phyloP scores from a whole-genome alignment of 2,113 vertebrate species.

The Syrmaticus mikado region DNA sequence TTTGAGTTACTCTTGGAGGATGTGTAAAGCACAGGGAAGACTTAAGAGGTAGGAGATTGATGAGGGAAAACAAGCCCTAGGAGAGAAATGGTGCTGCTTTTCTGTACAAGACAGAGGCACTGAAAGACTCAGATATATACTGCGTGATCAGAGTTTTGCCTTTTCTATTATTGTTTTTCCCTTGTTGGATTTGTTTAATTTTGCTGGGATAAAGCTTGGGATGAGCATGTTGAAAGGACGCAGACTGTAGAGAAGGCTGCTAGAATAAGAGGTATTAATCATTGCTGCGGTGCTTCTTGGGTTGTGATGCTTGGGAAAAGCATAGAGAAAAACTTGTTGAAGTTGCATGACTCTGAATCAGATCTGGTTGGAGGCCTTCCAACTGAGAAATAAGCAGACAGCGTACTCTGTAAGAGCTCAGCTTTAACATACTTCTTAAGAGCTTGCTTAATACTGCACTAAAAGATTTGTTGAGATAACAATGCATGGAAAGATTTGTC shows the following conservation, averaged over 20 bases:
- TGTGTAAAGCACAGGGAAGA: background rate
- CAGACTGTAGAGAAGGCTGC: background rate
- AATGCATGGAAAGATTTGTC: background rate
- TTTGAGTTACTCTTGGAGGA: background rate
- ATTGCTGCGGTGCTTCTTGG: background rate
- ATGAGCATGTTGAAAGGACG: background rate
- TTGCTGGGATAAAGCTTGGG: background rate
- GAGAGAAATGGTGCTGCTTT: background rate
- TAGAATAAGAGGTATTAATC: background rate
- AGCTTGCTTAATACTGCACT: constrained; percentile 19
- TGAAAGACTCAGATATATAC: background rate
- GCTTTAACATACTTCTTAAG: background rate
- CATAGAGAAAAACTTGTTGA: background rate
- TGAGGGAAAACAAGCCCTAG: background rate
- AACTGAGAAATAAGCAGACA: background rate
- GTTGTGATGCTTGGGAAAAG: background rate
- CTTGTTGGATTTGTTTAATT: background rate
- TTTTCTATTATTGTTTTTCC: background rate
- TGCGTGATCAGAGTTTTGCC: background rate
- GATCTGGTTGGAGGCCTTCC: background rate
- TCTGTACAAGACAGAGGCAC: background rate
- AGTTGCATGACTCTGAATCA: background rate
- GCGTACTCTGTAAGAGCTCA: background rate
- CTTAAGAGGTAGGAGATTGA: background rate
- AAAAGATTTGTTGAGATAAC: background rate